Conservation (phyloP, 1,140 invertebrate genomes). For the Lerema accius region DNA sequence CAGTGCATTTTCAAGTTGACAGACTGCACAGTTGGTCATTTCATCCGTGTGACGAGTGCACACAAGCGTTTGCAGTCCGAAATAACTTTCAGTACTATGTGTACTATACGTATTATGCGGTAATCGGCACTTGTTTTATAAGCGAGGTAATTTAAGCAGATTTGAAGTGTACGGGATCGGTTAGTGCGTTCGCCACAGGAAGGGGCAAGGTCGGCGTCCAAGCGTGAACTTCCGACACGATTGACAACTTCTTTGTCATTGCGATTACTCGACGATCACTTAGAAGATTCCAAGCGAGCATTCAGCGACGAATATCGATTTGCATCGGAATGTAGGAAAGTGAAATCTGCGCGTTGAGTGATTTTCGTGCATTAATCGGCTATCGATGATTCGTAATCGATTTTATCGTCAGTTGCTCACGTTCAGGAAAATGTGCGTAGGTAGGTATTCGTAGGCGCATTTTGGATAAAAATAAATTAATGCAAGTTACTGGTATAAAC, state of each 20-base stretch:
- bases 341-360: slow-evolving; percentile 17
- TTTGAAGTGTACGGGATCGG: slow-evolving; percentile 37
- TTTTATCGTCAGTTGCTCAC: slow-evolving; percentile 11
- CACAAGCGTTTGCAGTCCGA: slow-evolving; percentile 3
- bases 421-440: slow-evolving; percentile 5
- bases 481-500: slow-evolving; percentile 41
- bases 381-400: slow-evolving; percentile 17
- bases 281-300: slow-evolving; percentile 22
- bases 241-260: slow-evolving; percentile 49
- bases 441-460: background rate
- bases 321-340: slow-evolving; percentile 26
- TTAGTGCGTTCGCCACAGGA: slow-evolving; percentile 55
- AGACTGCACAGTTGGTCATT: background rate
- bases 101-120: background rate
- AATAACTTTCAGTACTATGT: slow-evolving; percentile 10
- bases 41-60: background rate
- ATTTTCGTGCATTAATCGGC: slow-evolving; percentile 18
- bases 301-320: slow-evolving; percentile 19
- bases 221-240: slow-evolving; percentile 73
- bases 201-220: slow-evolving; percentile 75
- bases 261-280: slow-evolving; percentile 12
- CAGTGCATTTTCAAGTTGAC: background rate
- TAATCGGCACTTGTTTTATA: slow-evolving; percentile 17
- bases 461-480: slow-evolving; percentile 37
- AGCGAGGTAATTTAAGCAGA: slow-evolving; percentile 24